phyloP scores from a whole-genome alignment of 1,140 invertebrate genomes.

The Mamestra configurata region DNA sequence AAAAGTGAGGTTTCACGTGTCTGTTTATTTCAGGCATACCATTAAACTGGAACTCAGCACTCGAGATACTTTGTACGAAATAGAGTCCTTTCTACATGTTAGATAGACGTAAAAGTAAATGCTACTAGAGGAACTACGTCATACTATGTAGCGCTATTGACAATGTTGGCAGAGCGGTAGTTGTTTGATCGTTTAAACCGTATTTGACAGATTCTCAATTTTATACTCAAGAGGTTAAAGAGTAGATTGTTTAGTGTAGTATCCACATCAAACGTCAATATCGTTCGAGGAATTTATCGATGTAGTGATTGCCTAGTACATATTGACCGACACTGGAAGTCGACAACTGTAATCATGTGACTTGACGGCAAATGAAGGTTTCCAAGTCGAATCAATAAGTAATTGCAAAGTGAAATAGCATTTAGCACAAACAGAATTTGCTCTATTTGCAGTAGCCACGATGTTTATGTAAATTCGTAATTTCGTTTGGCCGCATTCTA shows the following conservation, averaged over 20 bases:
- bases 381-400: constrained; percentile 22
- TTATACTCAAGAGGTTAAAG: not conserved
- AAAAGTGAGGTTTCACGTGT: not conserved
- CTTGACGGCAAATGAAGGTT: not conserved
- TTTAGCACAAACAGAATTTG: not conserved
- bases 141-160: not conserved
- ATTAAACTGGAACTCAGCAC: not conserved
- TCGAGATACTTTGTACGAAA: not conserved
- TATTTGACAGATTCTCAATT: not conserved
- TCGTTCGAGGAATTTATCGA: constrained; percentile 12
- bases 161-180: not conserved
- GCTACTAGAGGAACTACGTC: not conserved
- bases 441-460: constrained; percentile 16
- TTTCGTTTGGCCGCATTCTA: constrained; percentile 40
- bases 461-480: constrained; percentile 42
- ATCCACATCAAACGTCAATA: not conserved
- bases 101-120: not conserved
- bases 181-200: no score
- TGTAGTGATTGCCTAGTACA: constrained; percentile 1
- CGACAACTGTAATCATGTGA: constrained; percentile 22
- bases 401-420: constrained; percentile 20
- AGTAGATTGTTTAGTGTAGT: no score
- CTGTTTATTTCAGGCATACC: not conserved
- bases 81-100: not conserved
- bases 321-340: not conserved